phyloP scores from a whole-genome alignment of 2,113 vertebrate species.

The Myocastor coypus region DNA sequence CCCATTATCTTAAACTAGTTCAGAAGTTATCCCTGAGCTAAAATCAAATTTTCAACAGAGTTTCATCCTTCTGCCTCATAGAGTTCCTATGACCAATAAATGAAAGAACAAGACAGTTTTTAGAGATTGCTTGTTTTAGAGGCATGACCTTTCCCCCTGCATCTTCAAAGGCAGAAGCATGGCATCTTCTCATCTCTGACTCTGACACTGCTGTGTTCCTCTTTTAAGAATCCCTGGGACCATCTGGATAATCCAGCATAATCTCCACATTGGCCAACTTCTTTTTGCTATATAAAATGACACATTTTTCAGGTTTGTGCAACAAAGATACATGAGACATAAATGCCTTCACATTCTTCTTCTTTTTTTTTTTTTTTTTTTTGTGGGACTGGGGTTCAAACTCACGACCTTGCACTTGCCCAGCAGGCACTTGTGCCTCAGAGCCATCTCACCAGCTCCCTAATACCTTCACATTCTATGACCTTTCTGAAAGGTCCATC shows the following conservation, averaged over 20 bases:
- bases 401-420: too few relatives aligned
- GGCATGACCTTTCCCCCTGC: neutral
- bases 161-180: neutral
- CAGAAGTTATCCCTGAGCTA: neutral
- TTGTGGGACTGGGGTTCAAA: too few relatives aligned
- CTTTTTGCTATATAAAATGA: neutral
- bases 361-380: too few relatives aligned
- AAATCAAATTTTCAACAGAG: neutral
- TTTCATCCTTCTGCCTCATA: neutral
- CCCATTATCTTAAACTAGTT: neutral
- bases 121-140: neutral
- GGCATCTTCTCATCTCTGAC: neutral
- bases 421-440: too few relatives aligned
- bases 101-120: neutral
- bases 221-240: neutral
- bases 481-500: neutral
- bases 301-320: neutral
- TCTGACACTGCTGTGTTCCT: neutral
- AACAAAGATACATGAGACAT: neutral
- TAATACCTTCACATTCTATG: neutral
- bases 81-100: neutral
- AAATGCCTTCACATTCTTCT: too few relatives aligned
- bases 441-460: too few relatives aligned
- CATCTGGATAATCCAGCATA: neutral
- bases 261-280: neutral